A percentile compares a stretch with the other conserved stretches of the same genome.
Conservation (phyloP, 2,113 vertebrate species). For the Alethe diademata region DNA sequence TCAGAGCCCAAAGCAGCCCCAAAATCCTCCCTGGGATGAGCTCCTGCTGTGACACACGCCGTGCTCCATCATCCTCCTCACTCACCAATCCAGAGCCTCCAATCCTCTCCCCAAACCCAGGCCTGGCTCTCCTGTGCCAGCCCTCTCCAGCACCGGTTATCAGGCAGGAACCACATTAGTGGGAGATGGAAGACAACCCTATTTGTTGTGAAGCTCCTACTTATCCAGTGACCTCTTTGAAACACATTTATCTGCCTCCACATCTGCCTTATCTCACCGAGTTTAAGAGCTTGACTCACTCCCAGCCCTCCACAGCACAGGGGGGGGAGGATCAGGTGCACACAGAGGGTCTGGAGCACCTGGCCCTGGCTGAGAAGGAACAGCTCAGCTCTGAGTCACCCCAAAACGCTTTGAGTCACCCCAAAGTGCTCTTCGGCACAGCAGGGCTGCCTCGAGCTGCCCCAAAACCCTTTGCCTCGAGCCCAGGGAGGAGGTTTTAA, state of each 20-base stretch:
- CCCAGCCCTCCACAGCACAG: neutral
- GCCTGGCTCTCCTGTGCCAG: fast-evolving
- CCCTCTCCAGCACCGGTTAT: neutral
- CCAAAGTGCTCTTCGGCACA: neutral
- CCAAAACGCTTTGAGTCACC: neutral
- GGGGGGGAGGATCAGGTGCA: neutral
- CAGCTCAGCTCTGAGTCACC: neutral
- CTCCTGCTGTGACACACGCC: neutral
- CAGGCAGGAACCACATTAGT: neutral
- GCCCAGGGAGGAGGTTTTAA: neutral
- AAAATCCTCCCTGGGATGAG: neutral
- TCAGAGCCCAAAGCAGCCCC: neutral
- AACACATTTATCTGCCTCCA: conserved; percentile 13
- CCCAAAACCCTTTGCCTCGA: neutral
- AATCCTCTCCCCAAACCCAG: neutral
- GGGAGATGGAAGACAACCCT: neutral
- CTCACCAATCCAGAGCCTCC: neutral
- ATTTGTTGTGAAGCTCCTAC: neutral
- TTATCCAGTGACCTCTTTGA: conserved; percentile 18
- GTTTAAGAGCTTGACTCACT: neutral
- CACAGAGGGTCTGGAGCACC: neutral
- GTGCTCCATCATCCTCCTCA: fast-evolving
- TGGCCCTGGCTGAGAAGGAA: neutral
- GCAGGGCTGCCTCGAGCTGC: neutral
- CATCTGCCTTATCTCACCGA: conserved; percentile 35